phyloP scores from a whole-genome alignment of 1,140 invertebrate species.

The Microvelia longipes region DNA sequence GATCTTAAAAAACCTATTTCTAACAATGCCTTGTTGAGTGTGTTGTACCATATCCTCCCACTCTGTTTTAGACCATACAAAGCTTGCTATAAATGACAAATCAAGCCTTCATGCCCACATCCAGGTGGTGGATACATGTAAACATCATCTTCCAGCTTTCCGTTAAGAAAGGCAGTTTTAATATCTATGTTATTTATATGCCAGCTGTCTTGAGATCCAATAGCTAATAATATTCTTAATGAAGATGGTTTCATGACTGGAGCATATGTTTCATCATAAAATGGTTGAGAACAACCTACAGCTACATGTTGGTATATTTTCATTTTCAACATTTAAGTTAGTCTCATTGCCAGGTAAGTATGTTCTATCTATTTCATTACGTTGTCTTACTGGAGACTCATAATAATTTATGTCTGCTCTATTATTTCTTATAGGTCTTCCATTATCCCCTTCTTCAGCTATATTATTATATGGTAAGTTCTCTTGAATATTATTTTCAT shows the following conservation, averaged over 20 bases:
- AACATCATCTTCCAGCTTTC: not conserved
- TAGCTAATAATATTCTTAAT: not conserved
- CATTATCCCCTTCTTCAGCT: too few relatives aligned
- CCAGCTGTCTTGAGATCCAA: not conserved
- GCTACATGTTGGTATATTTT: not conserved
- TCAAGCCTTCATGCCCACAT: not conserved
- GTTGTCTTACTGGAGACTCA: not conserved
- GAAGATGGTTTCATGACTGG: not conserved
- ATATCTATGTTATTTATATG: not conserved
- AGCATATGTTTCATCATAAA: not conserved
- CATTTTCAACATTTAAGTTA: not conserved
- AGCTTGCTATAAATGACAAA: not conserved
- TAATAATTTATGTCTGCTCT: not conserved
- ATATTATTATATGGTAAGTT: too few relatives aligned
- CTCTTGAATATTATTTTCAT: too few relatives aligned
- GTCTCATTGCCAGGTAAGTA: not conserved
- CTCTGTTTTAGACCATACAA: not conserved
- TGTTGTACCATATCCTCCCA: not conserved
- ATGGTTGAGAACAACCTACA: not conserved
- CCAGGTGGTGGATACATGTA: not conserved
- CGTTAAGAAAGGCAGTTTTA: not conserved
- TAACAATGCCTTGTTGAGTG: not conserved
- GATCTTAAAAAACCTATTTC: not conserved
- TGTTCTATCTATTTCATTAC: not conserved
- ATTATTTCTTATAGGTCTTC: not conserved